Base-by-base conservation (phyloP, 2,888 invertebrate genomes). In the Lithophane semibrunnea region DNA sequence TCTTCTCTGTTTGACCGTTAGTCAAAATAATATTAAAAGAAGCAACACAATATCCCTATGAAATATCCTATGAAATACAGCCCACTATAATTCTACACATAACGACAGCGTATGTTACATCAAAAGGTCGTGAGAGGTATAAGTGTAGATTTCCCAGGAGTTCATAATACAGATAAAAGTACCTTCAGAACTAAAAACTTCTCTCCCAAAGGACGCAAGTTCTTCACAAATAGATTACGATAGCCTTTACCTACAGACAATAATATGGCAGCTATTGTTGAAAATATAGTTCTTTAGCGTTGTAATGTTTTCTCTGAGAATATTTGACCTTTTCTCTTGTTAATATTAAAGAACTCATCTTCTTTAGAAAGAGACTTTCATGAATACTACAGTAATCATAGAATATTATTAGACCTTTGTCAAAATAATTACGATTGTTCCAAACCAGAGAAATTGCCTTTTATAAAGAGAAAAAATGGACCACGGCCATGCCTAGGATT, bases 101-200 rank as follows among this genome's bases (percentile, higher is more conserved):
- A 76, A 79, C 54, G 68, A 64, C 54, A 70, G 60, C 81, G 37
- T 85, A 85, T 70, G 82, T 83, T 80, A 86, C 75, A 82, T 77
- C 78, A 79, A 82, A 82, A 88, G 82, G 78, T 82, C 80, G 86
- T 85, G 88, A 82, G 85, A 80, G 86, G 84, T 86, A 84, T 86
- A 92, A 92, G 90, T 91, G 91, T 90, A 93, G 92, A 94, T 94
- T 94, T 94, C 94, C 94, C 94, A 75, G 37, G 94, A 90, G 94
- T 77, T 90, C 87, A 89, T 92, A 92, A 91, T 85, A 91, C 89
- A 90, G 90, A 91, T 93, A 93, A 93, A 94, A 94, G 91, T 92
- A 92, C 92, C 91, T 91, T 89, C 87, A 88, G 88, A 89, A 93
- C 91, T 92, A 91, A 92, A 93, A 93, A 93, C 91, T 93, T 93